Percentiles rank a stretch among this genome's conserved stretches.
Evolutionary conservation across 2,888 invertebrate species (phyloP).

Genomic region (Lucinisca nassula): DNA sequence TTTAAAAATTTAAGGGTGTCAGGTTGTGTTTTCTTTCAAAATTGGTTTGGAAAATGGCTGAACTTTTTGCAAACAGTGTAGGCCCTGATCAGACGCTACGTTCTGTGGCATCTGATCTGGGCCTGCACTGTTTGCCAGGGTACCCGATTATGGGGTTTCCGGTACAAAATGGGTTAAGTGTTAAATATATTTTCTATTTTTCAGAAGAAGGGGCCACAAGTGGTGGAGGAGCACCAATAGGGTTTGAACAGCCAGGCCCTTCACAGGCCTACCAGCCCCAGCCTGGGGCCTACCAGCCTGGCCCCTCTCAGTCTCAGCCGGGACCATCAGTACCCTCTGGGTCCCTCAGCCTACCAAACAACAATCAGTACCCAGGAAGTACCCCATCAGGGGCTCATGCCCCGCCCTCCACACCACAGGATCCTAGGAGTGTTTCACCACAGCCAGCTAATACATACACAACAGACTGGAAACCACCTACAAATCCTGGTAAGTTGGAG

Average conservation of each 20-base stretch:
- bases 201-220: neutral
- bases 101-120: too few species aligned
- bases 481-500: constrained; percentile 75
- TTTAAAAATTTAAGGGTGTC: too few species aligned
- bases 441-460: constrained; percentile 39
- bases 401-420: constrained; percentile 77
- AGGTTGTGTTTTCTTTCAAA: too few species aligned
- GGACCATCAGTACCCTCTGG: constrained; percentile 68
- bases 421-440: constrained; percentile 36
- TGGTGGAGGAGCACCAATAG: constrained; percentile 35
- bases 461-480: constrained; percentile 78
- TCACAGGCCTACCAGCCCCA: constrained; percentile 36
- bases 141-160: too few species aligned
- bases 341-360: constrained; percentile 47
- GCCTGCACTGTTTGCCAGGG: too few species aligned
- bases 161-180: too few species aligned
- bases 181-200: too few species aligned
- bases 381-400: constrained; percentile 73
- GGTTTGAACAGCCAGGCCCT: constrained; percentile 60
- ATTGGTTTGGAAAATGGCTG: too few species aligned
- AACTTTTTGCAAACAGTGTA: too few species aligned
- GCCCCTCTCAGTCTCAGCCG: constrained; percentile 57
- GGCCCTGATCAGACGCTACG: too few species aligned
- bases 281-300: constrained; percentile 49
- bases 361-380: constrained; percentile 44